A percentile compares a stretch with the other conserved stretches of the same genome.
Evolutionary conservation across 2,797 vertebrate genomes (phyloP).

Genomic region (Benthosema pterotum): DNA sequence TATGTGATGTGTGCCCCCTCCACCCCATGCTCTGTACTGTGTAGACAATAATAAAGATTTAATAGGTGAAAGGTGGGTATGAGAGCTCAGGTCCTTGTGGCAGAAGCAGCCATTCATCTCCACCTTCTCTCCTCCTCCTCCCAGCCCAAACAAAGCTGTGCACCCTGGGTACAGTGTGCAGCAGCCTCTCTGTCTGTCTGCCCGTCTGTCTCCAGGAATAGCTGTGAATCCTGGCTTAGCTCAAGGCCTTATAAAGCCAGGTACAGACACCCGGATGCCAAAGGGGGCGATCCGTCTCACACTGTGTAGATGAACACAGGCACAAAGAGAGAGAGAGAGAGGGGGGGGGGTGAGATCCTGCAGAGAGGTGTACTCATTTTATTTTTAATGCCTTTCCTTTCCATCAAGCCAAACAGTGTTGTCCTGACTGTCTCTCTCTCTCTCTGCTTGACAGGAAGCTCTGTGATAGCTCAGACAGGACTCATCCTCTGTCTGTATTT

Average conservation of each 20-base stretch:
- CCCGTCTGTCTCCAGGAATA: conserved; percentile 62
- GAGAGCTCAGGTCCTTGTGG: conserved; percentile 21
- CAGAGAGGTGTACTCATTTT: conserved; percentile 44
- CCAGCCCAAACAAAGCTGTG: conserved; percentile 68
- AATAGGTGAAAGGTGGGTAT: conserved; percentile 26
- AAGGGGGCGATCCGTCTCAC: conserved; percentile 44
- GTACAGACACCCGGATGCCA: conserved; percentile 64
- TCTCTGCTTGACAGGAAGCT: conserved; percentile 51
- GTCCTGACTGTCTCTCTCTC: conserved; percentile 28
- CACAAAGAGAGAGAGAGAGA: neutral
- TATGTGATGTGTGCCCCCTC: conserved; percentile 8
- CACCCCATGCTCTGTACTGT: conserved; percentile 23
- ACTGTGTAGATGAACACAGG: neutral
- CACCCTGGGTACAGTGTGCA: conserved; percentile 44
- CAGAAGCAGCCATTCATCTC: conserved; percentile 46
- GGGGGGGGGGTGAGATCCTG: neutral
- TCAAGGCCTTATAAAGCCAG: conserved; percentile 75
- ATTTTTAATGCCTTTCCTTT: neutral
- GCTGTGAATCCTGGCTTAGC: conserved; percentile 45
- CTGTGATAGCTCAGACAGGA: conserved; percentile 59
- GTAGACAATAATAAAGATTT: conserved; percentile 55
- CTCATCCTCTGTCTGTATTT: conserved; percentile 21
- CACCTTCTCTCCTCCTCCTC: conserved; percentile 11
- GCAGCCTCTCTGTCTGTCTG: conserved; percentile 4
- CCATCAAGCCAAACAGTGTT: conserved; percentile 15